Conservation (phyloP, 2,113 vertebrate genomes). For the Pyxicephalus adspersus region DNA sequence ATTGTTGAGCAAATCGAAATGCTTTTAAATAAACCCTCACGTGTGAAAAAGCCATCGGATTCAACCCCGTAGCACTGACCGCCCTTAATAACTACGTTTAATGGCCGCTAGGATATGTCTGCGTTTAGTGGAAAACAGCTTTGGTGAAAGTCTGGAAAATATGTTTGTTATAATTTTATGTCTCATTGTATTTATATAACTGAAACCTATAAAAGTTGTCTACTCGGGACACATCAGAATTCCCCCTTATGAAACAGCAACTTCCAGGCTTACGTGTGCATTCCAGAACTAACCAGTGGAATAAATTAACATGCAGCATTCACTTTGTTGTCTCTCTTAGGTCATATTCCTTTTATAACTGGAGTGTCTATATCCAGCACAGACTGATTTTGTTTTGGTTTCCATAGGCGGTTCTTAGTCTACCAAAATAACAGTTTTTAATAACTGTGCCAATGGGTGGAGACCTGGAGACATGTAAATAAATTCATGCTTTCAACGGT, state of each 20-base stretch:
- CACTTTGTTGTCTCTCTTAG: conserved; percentile 66
- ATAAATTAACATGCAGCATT: conserved; percentile 66
- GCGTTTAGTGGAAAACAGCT: too few species aligned
- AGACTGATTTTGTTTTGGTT: conserved; percentile 69
- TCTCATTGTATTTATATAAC: too few species aligned
- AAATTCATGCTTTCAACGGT: conserved; percentile 17
- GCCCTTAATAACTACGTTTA: too few species aligned
- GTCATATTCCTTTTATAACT: conserved; percentile 74
- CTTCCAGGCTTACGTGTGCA: conserved; percentile 32
- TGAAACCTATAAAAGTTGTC: too few species aligned
- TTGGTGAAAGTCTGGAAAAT: too few species aligned
- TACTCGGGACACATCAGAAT: not conserved
- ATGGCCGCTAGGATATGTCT: too few species aligned
- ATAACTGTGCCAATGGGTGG: conserved; percentile 64
- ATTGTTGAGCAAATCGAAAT: too few species aligned
- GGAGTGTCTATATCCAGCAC: conserved; percentile 66
- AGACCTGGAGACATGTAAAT: conserved; percentile 54
- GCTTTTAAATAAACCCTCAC: too few species aligned
- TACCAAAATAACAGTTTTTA: conserved; percentile 69
- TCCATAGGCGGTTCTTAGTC: conserved; percentile 70
- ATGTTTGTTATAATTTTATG: too few species aligned
- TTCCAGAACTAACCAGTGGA: conserved; percentile 58
- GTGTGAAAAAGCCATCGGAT: too few species aligned
- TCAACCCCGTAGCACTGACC: too few species aligned
- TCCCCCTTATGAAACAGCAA: not conserved